A percentile compares a stretch with the other conserved stretches of the same genome.
Evolutionary conservation across 2,113 vertebrate species (phyloP).

Genomic region (Epinephelus lanceolatus): DNA sequence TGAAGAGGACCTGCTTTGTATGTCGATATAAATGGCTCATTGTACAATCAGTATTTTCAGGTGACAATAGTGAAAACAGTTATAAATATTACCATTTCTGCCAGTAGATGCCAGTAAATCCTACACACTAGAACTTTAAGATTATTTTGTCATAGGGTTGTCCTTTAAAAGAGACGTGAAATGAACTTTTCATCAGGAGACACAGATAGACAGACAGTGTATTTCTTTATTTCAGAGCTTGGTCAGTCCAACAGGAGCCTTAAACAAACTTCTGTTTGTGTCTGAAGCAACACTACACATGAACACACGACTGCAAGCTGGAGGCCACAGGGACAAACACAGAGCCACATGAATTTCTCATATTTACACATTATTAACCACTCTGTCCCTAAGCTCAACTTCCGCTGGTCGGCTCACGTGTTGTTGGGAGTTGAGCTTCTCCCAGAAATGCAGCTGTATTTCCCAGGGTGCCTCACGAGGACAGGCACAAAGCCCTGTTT

Average conservation of each 20-base stretch:
- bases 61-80: too few species aligned
- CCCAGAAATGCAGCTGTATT: constrained; percentile 15
- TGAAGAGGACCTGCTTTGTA: too few species aligned
- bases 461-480: constrained; percentile 7
- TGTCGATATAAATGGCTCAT: too few species aligned
- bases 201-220: constrained; percentile 24
- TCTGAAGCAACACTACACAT: constrained; percentile 43
- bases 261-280: constrained; percentile 23
- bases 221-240: constrained; percentile 58
- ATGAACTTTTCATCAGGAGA: background rate
- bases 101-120: too few species aligned
- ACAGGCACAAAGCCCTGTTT: constrained; percentile 36
- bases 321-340: constrained; percentile 39
- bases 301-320: constrained; percentile 39
- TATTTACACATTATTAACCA: constrained; percentile 55
- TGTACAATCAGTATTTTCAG: too few species aligned
- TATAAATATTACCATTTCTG: too few species aligned
- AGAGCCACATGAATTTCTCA: constrained; percentile 35
- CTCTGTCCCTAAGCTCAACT: background rate
- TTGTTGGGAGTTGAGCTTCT: background rate
- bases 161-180: background rate
- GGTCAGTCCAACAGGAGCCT: constrained; percentile 16
- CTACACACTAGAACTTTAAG: too few species aligned
- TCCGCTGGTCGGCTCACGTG: background rate
- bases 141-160: background rate